Percentiles rank a stretch among this genome's conserved stretches.
Conservation (phyloP, 2,113 vertebrate species). For the Platysteira castanea region DNA sequence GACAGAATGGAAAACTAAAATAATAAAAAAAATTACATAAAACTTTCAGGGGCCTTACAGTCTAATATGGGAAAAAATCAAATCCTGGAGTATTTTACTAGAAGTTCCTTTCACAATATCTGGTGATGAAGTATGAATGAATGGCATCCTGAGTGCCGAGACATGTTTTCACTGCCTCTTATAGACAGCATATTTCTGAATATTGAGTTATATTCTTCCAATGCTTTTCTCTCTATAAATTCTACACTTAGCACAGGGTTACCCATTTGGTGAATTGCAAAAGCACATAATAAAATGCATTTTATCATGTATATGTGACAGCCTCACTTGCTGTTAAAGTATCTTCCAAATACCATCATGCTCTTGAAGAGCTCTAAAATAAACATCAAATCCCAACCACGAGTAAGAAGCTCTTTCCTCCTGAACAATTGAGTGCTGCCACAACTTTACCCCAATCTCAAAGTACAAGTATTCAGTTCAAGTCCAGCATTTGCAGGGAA, state of each 20-base stretch:
- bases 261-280: slow-evolving; percentile 48
- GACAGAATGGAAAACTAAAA: not conserved
- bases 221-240: slow-evolving; percentile 27
- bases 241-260: not conserved
- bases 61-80: not conserved
- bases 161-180: slow-evolving; percentile 34
- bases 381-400: slow-evolving; percentile 33
- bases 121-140: slow-evolving; percentile 24
- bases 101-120: not conserved
- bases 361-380: slow-evolving; percentile 33
- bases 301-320: slow-evolving; percentile 56
- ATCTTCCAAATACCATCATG: slow-evolving; percentile 11
- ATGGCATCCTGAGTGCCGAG: not conserved
- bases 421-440: not conserved
- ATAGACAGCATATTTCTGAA: not conserved
- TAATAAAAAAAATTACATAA: not conserved
- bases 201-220: slow-evolving; percentile 37
- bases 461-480: not conserved
- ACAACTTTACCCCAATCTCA: not conserved
- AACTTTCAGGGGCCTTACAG: not conserved
- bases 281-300: slow-evolving; percentile 34
- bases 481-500: not conserved
- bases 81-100: not conserved
- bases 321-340: slow-evolving; percentile 19
- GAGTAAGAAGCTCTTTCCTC: not conserved